Evolutionary conservation across 2,113 vertebrate genomes (phyloP).

Genomic region (Phyllopteryx taeniolatus): DNA sequence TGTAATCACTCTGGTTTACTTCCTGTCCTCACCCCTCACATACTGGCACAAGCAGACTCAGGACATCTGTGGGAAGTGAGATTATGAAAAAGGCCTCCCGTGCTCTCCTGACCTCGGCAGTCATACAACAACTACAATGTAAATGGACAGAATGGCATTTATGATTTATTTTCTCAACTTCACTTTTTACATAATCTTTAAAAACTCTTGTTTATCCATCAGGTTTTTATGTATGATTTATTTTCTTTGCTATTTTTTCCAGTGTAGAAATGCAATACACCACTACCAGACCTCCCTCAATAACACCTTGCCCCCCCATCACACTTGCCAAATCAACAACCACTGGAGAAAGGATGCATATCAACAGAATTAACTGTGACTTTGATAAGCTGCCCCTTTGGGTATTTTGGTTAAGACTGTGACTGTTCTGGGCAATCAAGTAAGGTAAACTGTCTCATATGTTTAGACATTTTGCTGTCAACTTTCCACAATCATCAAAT

Average conservation of each 20-base stretch:
- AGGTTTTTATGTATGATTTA: not conserved
- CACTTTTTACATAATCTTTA: conserved; percentile 1
- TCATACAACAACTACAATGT: conserved; percentile 7
- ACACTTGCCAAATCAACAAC: not conserved
- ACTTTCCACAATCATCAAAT: conserved; percentile 14
- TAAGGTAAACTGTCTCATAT: conserved; percentile 10
- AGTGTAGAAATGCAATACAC: not conserved
- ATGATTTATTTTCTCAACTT: not conserved
- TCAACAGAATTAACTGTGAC: not conserved
- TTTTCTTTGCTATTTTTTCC: not conserved
- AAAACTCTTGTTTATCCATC: too few relatives aligned
- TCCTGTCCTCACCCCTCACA: conserved; percentile 41
- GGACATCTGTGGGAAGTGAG: conserved; percentile 61
- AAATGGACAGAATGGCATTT: conserved; percentile 14
- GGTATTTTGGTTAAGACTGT: not conserved
- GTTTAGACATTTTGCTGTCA: conserved; percentile 6
- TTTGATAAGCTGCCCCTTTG: not conserved
- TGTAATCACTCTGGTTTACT: conserved; percentile 26
- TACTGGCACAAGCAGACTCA: conserved; percentile 45
- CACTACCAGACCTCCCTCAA: conserved; percentile 15
- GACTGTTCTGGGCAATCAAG: conserved; percentile 22
- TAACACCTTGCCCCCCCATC: conserved; percentile 4
- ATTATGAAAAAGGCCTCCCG: conserved; percentile 47
- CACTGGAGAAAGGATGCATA: not conserved
- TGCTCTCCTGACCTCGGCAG: conserved; percentile 37